Evolutionary conservation across 2,888 invertebrate species (phyloP), one percentile per base, ranked within the genome.

Genomic region (Epirrhoe alternata): DNA sequence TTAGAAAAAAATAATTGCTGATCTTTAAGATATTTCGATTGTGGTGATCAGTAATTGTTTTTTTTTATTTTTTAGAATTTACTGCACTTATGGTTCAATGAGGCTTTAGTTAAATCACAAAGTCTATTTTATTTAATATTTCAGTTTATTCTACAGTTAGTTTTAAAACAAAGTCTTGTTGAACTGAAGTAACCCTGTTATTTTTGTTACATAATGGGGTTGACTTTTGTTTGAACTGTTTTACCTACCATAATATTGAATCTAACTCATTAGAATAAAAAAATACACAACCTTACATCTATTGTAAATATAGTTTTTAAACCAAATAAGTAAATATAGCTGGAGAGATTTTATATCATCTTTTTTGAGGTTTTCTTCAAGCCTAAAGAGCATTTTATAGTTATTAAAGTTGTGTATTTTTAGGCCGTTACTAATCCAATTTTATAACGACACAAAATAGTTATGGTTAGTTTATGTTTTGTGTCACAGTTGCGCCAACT

Each of bases 221-320:
- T 76, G 77, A 78, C 81, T 81, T 76, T 73, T 69, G 75, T 83
- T 81, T 82, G 75, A 77, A 77, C 81, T 81, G 76, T 81, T 84
- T 81, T 79, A 78, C 75, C 82, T 82, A 76, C 74, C 64, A 53
- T 55, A 63, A 73, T 79, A 77, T 72, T 66, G 83, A 86, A 87
- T 87, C 84, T 90, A 88, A 86, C 79, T 81, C 74, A 74, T 78
- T 85, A 85, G 78, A 73, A 76, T 75, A 76, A 72, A 42, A 66
- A 69, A 72, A 67, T 53, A 66, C 66, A 75, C 75, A 77, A 76
- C 65, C 72, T 75, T 68, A 30, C 33, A 7, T 50, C 12, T 31
- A 30, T 33, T 45, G 14, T 54, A 42, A 42, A 0, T 59, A 51
- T 63, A 55, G 51, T 45, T 33, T 33, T 35, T 3, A 35, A 35